Base-by-base conservation (phyloP, 2,797 vertebrate species). In the Oreonectes daqikongensis region DNA sequence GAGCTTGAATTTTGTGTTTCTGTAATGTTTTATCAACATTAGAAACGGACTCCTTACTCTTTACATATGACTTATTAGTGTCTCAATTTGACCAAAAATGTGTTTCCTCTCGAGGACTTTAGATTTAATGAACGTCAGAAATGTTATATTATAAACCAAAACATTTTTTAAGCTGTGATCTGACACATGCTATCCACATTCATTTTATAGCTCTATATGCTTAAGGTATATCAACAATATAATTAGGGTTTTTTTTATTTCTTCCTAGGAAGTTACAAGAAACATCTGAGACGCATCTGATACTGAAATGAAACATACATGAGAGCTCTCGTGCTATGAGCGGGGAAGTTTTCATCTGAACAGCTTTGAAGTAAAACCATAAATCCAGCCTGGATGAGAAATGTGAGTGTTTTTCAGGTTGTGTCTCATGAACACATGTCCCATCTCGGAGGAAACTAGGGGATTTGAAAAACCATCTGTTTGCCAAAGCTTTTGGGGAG, bases 381-480 rank as follows among this genome's bases (percentile, higher is more conserved):
- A 24, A 52, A 53, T 77, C 67, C 67, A n/a, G 52, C 46, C 66
- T 18, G 32, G 65, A 84, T 78, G 65, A 63, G 65, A 72, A 78
- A 79, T 78, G 42, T 60, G 63, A 72, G 55, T 64, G 22, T 91
- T 87, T 86, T 77, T 64, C 86, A 88, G 88, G 71, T 88, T 2
- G 18, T 79, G 86, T 86, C 89, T 83, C 85, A 83, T 57, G 30
- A 90, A 87, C 91, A 92, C 90, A 91, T 92, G 89, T 89, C 88
- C 84, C 82, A 82, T 82, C 89, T 88, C 84, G 75, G 87, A 90
- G 89, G 89, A 90, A 90, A 87, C 87, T 82, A 69, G 71, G 83
- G 90, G 90, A 91, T 93, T 93, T 90, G 86, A 91, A 84, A 87
- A 93, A 91, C 92, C 92, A 93, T 93, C 92, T 93, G 92, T 90